Evolutionary conservation across 2,888 invertebrate species (phyloP), one percentile per base, ranked within the genome.

Genomic region (Drosophila mulleri): DNA sequence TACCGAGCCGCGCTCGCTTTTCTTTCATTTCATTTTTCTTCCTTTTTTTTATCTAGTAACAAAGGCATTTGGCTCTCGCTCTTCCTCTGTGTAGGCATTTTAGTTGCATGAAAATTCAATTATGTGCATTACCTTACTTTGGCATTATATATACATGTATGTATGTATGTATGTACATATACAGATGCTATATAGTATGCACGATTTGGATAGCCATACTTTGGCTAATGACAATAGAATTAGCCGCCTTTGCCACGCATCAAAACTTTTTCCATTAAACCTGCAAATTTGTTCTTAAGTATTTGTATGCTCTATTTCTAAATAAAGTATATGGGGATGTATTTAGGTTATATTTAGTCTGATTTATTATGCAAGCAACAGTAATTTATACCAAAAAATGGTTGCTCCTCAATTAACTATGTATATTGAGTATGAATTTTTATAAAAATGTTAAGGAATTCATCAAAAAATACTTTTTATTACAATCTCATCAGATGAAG

Each of bases 51-150:
- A 70, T 88, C 88, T 82, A 88, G 85, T 73, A 82, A 85, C 88
- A 88, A 85, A 85, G 72, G 72, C 82, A 69, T 82, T 89, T 67
- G 82, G 59, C 60, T 44, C 45, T 42, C 58, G 7, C 44, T 8
- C 39, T 41, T 7, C 8, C 39, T 39, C 3, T 68, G 68, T 76
- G 68, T 82, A 81, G 85, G 83, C 89, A 75, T 82, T 87, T 89
- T 85, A 88, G 89, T 84, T 84, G 75, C 76, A 75, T 81, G 72
- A 84, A 87, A 89, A 88, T 90, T 88, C 89, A 88, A 90, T 88
- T 88, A 88, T 87, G 75, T 83, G 90, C 89, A 88, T 88, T 89
- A 88, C 80, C 78, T 85, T 64, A 26, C 59, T 50, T 50, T 45
- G 47, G 56, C 20, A 60, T 63, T 50, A 45, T 44, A 47, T 42